Base-by-base conservation (phyloP, 2,113 vertebrate genomes). In the Tachuris rubrigastra region DNA sequence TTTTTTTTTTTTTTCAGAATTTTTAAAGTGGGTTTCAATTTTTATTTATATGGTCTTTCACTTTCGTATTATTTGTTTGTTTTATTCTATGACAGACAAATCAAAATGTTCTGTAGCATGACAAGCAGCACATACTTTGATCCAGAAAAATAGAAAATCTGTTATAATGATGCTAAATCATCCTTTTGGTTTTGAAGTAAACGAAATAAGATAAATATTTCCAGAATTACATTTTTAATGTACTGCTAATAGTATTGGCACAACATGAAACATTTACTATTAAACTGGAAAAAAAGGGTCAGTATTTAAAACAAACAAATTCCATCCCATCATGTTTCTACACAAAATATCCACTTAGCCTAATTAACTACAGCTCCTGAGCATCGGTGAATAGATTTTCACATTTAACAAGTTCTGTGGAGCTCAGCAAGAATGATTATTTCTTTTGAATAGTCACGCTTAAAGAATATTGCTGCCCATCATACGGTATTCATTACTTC, bases 401-500 rank as follows among this genome's bases (percentile, higher is more conserved):
- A 92, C 55, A 72, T 89, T 90, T 80, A 95, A 76, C 60, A 94
- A 69, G 76, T 94, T 90, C 58, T n/a, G 23, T 73, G 76, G 62
- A 90, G 82, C 75, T 93, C 76, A 14, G 65, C 37, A 47, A 73
- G 76, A 81, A 92, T 73, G 53, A 85, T 92, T 95, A 75, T 93
- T 96, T 92, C 94, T 92, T 88, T 92, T 94, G 88, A 97, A 90
- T 90, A 88, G 73, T 65, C 76, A 53, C 68, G 50, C 69, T 94
- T 93, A 84, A 87, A 90, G 92, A 94, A 86, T 78, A 90, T 84
- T 89, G 84, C 65, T 94, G 85, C 90, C 93, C 80, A 89, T 97
- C 96, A 95, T 81, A 60, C 18, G 90, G 82, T 81, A 92, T 81
- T 93, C 88, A 96, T 96, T 95, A 95, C 91, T 58, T 72, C 90